phyloP scores from a whole-genome alignment of 1,140 invertebrate genomes.

The Scaptodrosophila lebanonensis region DNA sequence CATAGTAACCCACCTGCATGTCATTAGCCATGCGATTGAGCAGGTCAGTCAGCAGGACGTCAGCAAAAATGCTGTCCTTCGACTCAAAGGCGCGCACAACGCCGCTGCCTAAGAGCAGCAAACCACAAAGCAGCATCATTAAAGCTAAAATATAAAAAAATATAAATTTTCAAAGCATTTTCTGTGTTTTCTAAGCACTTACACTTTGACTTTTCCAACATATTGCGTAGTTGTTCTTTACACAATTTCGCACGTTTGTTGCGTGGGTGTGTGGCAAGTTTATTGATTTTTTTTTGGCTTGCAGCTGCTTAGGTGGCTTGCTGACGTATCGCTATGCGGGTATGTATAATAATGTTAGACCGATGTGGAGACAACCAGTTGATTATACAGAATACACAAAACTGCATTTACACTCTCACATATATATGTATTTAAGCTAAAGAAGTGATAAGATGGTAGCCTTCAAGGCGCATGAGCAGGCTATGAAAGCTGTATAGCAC shows the following conservation, averaged over 20 bases:
- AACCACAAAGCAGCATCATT: constrained; percentile 15
- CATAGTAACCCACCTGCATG: constrained; percentile 81
- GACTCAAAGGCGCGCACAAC: constrained; percentile 40
- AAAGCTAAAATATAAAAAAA: constrained; percentile 17
- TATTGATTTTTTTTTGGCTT: constrained; percentile 64
- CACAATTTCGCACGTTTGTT: constrained; percentile 21
- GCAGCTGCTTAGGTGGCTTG: constrained; percentile 41
- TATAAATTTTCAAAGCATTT: background rate
- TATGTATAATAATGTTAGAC: constrained; percentile 40
- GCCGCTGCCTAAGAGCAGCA: constrained; percentile 22
- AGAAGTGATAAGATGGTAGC: constrained; percentile 17
- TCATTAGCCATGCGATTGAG: constrained; percentile 85
- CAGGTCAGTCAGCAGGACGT: constrained; percentile 82
- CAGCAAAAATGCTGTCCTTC: constrained; percentile 78
- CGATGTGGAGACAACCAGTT: constrained; percentile 59
- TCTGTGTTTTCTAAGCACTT: constrained; percentile 2
- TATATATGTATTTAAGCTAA: constrained; percentile 15
- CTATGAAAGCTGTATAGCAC: background rate
- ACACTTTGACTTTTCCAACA: constrained; percentile 39
- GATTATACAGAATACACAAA: constrained; percentile 45
- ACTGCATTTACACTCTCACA: constrained; percentile 9
- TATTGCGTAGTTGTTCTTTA: constrained; percentile 60
- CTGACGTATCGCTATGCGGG: background rate
- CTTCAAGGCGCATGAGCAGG: background rate
- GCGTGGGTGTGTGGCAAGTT: constrained; percentile 22